Base-by-base conservation (phyloP, 2,113 vertebrate genomes). In the Syrmaticus mikado region DNA sequence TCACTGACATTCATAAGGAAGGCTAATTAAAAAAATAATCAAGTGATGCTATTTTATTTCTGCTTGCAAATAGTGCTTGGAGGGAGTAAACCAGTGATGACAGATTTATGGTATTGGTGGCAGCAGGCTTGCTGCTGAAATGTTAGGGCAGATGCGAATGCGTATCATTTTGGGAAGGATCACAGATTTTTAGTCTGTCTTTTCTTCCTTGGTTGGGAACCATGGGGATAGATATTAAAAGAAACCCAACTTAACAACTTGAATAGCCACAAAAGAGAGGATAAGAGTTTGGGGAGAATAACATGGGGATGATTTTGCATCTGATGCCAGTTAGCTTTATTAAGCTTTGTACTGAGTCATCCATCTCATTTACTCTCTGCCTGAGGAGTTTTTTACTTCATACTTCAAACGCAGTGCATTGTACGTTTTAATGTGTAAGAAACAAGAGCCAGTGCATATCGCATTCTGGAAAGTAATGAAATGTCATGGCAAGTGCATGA, bases 81-180 rank as follows among this genome's bases (percentile, higher is more conserved):
- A 96, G 46, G 40, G 58, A 97, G 72, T 95, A 84, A 93, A 48
- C 87, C 36, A 46, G 16, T 60, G 92, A 89, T 91, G 95, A 97
- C 87, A 91, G 93, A 97, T 97, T 96, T 95, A 95, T 89, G 87
- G 85, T 65, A 13, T 79, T 88, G 34, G 5, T 87, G 78, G 64
- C 92, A 83, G 18, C 8, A 2, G 78, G 45, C 61, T 93, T 19
- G 4, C 86, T 95, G 95, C 94, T 97, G 95, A 81, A 91, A 92
- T 50, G 38, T 80, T 87, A 88, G 90, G 78, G 57, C 87, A 96
- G 86, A 85, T 92, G 89, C 75, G 89, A 95, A 67, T 72, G 61
- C 82, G 36, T 89, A 89, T 91, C 38, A 8, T 95, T 92, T 97
- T 65, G 83, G 95, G 95, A 97, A 92, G 85, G 94, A 95, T 96